Conservation (phyloP, 1,140 invertebrate genomes). For the Theocolax elegans region DNA sequence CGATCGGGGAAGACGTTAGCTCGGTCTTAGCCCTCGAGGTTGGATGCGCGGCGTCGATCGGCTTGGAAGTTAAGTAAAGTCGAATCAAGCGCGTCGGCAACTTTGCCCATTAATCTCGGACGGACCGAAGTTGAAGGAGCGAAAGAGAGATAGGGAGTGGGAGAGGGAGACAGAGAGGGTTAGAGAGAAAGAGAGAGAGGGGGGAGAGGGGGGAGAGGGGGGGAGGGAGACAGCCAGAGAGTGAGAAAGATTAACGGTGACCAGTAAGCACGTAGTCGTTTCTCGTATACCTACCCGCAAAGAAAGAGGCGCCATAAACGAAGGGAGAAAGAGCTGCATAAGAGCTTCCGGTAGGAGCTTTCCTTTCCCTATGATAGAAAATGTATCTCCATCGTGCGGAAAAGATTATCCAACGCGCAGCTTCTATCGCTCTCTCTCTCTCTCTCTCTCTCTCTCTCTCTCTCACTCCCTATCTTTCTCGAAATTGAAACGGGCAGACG, state of each 20-base stretch:
- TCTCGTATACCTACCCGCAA: not conserved
- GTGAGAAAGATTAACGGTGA: not conserved
- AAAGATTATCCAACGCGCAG: constrained; percentile 27
- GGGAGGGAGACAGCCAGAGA: too few relatives aligned
- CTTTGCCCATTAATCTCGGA: constrained; percentile 38
- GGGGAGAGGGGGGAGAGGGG: too few relatives aligned
- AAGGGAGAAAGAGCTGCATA: not conserved
- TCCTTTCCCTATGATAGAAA: constrained; percentile 25
- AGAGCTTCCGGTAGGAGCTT: not conserved
- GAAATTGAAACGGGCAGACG: constrained; percentile 19
- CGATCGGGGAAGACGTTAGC: constrained; percentile 12
- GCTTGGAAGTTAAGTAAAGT: constrained; percentile 31
- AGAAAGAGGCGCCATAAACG: not conserved
- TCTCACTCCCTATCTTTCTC: too few relatives aligned
- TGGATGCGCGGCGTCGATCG: not conserved
- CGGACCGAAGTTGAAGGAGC: not conserved
- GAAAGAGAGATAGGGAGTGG: not conserved
- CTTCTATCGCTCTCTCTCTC: too few relatives aligned
- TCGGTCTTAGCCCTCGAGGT: not conserved
- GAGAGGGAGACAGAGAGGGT: not conserved
- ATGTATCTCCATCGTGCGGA: constrained; percentile 12
- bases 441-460: too few relatives aligned
- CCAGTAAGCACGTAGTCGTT: not conserved
- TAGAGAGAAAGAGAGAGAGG: not conserved
- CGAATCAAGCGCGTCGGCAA: constrained; percentile 15